A percentile compares a stretch with the other conserved stretches of the same genome.
These are phyloP conservation scores for Hippocampus barbouri DNA, from an alignment of 2,113 vertebrate genomes.

Conservation along the genomic window DNA sequence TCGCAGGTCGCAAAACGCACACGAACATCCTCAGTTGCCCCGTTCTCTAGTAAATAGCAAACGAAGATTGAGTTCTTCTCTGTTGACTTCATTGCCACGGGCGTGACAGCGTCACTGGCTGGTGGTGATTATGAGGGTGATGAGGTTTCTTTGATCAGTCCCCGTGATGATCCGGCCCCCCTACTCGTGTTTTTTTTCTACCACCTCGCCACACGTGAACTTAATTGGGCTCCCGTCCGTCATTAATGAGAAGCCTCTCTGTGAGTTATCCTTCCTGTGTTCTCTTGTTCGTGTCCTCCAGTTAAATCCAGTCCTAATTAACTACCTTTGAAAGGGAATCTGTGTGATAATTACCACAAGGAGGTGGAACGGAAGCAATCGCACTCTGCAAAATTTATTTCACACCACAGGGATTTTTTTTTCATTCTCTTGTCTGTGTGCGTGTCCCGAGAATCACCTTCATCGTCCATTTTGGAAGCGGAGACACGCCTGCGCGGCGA, in stretches of 20 bases:
- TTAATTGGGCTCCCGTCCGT: slow-evolving; percentile 45
- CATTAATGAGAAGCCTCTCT: slow-evolving; percentile 40
- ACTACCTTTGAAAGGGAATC: slow-evolving; percentile 66
- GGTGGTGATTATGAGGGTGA: neutral
- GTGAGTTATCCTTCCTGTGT: slow-evolving; percentile 57
- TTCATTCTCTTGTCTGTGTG: neutral
- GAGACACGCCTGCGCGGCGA: neutral
- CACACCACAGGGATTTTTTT: slow-evolving; percentile 57
- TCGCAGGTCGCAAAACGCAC: too few relatives aligned
- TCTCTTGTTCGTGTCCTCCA: slow-evolving; percentile 68
- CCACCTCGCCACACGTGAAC: neutral
- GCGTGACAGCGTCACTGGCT: neutral
- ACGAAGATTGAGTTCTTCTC: too few relatives aligned
- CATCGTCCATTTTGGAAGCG: slow-evolving; percentile 24
- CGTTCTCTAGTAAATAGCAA: too few relatives aligned
- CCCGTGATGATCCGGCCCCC: neutral
- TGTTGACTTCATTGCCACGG: neutral
- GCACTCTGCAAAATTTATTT: slow-evolving; percentile 60
- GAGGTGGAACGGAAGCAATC: slow-evolving; percentile 65
- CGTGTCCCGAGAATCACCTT: slow-evolving; percentile 53
- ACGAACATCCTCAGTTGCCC: too few relatives aligned
- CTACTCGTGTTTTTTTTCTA: neutral
- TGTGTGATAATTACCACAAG: slow-evolving; percentile 68
- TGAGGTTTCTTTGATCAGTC: neutral
- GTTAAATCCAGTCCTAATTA: slow-evolving; percentile 70